Evolutionary conservation across 2,797 vertebrate species (phyloP), one percentile per base, ranked within the genome.

Genomic region (Crocodylus rhombifer): DNA sequence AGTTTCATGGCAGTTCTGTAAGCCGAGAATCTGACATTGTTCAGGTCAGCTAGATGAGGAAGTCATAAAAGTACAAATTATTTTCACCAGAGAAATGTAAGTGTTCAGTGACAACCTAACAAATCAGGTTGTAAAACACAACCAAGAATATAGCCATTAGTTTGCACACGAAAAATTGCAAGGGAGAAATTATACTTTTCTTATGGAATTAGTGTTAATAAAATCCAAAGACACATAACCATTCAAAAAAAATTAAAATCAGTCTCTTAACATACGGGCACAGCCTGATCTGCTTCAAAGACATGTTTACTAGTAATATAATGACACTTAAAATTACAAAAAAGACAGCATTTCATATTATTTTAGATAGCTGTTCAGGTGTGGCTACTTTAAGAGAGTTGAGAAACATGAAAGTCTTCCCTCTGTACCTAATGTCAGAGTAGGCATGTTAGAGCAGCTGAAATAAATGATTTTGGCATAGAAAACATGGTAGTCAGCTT

Each of bases 1-100:
- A 99, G 98, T 94, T 99, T 99, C 99, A 99, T 99, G 96, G 99
- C 99, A 58, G 99, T 99, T 91, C 99, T 98, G 97, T 99, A 99
- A 0, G 99, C 99, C 0, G 99, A 99, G 98, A 99, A 99, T 60
- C 99, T 98, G 86, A 99, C 99, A 15, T 99, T 99, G 98, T 99
- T 99, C 97, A 99, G 98, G 98, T 99, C 99, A 91, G 99, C 99
- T 99, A 96, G 11, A 89, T 90, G 67, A 69, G 14, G 21, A n/a
- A 55, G 95, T 88, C 2, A 81, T 60, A 23, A 84, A 58, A 71
- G 89, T 58, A 80, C 87, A 84, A 82, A 88, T 93, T 91, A 96
- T 95, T 91, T 91, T 90, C 67, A 95, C 25, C 69, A 91, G 16
- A 86, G 61, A 95, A 65, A 80, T 7, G 51, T 57, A 77, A 14